Conservation (phyloP, 2,797 vertebrate genomes). For the Podarcis siculus region DNA sequence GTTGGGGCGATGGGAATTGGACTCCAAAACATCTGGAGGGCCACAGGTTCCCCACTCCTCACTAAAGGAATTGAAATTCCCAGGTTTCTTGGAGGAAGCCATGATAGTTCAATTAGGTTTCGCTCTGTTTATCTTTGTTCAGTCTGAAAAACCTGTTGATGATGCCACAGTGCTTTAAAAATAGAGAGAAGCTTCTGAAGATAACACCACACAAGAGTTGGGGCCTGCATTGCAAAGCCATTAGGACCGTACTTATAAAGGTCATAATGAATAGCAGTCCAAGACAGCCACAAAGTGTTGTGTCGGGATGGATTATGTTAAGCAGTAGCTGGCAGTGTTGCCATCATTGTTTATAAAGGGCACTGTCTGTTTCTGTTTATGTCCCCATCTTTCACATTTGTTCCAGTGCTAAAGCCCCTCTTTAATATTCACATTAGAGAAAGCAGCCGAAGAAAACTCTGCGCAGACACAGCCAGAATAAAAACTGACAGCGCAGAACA, state of each 20-base stretch:
- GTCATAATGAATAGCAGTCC: slow-evolving; percentile 14
- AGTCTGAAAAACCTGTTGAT: background rate
- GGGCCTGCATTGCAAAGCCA: slow-evolving; percentile 22
- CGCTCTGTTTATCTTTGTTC: background rate
- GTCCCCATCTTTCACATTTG: slow-evolving; percentile 42
- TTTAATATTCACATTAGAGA: slow-evolving; percentile 52
- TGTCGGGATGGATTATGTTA: slow-evolving; percentile 29
- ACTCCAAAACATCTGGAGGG: too few relatives aligned
- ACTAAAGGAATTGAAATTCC: background rate
- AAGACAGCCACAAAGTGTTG: slow-evolving; percentile 23
- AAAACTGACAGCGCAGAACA: slow-evolving; percentile 21
- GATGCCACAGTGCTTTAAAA: fast-evolving
- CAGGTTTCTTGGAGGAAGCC: background rate
- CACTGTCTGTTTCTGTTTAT: slow-evolving; percentile 45
- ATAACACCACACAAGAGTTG: background rate
- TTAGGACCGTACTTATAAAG: slow-evolving; percentile 28
- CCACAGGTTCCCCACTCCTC: too few relatives aligned
- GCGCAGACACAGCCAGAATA: background rate
- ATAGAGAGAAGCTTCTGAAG: background rate
- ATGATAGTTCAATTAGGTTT: background rate
- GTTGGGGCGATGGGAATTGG: too few relatives aligned
- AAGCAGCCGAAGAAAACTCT: slow-evolving; percentile 33
- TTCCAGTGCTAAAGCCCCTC: slow-evolving; percentile 7
- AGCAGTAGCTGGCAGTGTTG: slow-evolving; percentile 34
- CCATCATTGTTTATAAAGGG: slow-evolving; percentile 47